Evolutionary conservation across 2,113 vertebrate species (phyloP).

Genomic region (Chionis minor): DNA sequence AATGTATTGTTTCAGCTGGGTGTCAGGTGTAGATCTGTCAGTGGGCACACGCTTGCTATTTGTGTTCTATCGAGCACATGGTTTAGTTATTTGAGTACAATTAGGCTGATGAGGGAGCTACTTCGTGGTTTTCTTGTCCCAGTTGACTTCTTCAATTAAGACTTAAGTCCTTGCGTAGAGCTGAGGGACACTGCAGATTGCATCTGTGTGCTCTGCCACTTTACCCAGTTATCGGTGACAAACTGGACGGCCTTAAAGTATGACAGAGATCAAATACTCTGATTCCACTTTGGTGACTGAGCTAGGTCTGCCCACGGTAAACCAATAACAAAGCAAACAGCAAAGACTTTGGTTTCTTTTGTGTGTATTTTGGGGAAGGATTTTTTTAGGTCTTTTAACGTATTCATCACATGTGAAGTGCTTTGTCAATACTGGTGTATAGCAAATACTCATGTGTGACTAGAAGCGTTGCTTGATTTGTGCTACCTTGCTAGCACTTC

Average conservation of each 20-base stretch:
- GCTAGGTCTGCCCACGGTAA: background rate
- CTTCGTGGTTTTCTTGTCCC: background rate
- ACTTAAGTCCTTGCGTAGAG: background rate
- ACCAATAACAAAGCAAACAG: background rate
- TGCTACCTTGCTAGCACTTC: background rate
- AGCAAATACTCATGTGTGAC: background rate
- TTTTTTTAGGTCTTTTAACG: background rate
- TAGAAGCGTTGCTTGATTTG: background rate
- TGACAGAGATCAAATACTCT: background rate
- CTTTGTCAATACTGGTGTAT: background rate
- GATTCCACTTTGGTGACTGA: background rate
- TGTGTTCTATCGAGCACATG: background rate
- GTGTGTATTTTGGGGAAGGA: background rate
- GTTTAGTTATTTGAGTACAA: conserved; percentile 18
- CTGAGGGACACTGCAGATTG: background rate
- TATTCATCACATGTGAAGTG: background rate
- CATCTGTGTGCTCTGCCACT: background rate
- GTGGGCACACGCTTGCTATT: background rate
- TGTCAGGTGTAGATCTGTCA: background rate
- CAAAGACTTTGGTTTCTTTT: background rate
- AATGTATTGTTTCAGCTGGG: background rate
- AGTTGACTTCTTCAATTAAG: conserved; percentile 16
- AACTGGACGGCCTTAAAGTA: background rate
- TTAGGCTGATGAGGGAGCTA: conserved; percentile 32
- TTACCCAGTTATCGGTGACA: conserved; percentile 53